Evolutionary conservation across 2,797 vertebrate species (phyloP), one percentile per base, ranked within the genome.

Genomic region (Mus spretus): DNA sequence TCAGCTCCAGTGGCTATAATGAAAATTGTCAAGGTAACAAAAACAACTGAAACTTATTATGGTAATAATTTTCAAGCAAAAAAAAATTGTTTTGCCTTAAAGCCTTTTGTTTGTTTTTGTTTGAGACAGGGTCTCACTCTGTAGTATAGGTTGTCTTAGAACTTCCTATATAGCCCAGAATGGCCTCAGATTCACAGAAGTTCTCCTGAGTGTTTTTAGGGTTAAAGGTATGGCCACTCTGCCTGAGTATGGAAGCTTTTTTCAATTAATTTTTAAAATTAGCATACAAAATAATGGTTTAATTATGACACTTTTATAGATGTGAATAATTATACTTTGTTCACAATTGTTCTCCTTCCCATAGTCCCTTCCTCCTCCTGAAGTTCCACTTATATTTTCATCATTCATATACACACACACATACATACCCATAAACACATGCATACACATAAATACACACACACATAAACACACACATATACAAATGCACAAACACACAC

Each of bases 41-140:
- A 90, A 50, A 89, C 47, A 78, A 82, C 19, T 78, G 11, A 92
- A 8, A 19, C 53, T 95, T 90, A 22, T 55, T 55, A 77, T 63
- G 28, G 7, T 37, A n/a, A n/a, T 93, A 63, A 72, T 96, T 96
- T 92, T 92, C 59, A 93, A 87, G 26, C 13, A 91, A 70, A 83
- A 61, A 28, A 12, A 20, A 31, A n/a, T 20, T 8, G 11, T 65
- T 34, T 85, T 24, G 44, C 34, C 34, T 72, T 86, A 72, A 37
- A 37, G 4, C 19, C 7, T 70, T 81, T 81, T n/a, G 8, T 78
- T 78, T 53, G 78, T n/a, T 53, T 50, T 26, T 53, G 20, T 70
- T 86, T 70, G 61, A 86, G 84, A 15, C 65, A 86, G 84, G 47
- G 34, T 26, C 34, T 65, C 61, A 65, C 40, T 72, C 84, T 37